phyloP scores from a whole-genome alignment of 2,888 invertebrate genomes.

The Caenorhabditis doughertyi region DNA sequence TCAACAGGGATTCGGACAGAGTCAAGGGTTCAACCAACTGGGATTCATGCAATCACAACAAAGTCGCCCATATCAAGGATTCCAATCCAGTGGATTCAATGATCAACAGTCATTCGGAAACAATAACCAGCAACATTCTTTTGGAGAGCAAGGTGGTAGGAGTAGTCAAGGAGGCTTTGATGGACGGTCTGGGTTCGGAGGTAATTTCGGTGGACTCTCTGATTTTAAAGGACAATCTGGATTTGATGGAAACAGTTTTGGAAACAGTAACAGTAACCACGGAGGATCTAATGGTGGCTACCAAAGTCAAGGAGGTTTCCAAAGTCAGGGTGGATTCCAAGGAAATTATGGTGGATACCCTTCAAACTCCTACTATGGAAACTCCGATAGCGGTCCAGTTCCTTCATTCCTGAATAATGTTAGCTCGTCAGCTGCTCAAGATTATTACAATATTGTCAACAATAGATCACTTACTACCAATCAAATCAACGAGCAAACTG shows the following conservation, averaged over 20 bases:
- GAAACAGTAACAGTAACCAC: too few species aligned
- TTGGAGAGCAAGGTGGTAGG: constrained; percentile 13
- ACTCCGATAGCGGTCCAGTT: constrained; percentile 19
- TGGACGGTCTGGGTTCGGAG: constrained; percentile 6
- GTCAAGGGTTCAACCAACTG: constrained; percentile 9
- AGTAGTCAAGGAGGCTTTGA: constrained; percentile 21
- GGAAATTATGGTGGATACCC: constrained; percentile 7
- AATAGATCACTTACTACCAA: constrained; percentile 40
- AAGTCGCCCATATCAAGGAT: constrained; percentile 14
- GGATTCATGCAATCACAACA: constrained; percentile 5
- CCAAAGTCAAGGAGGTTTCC: constrained; percentile 32
- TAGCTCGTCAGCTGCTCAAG: constrained; percentile 37
- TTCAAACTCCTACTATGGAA: constrained; percentile 6
- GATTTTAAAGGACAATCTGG: constrained; percentile 21
- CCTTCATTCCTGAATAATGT: constrained; percentile 43
- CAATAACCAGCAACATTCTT: background rate
- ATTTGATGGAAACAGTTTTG: constrained; percentile 20
- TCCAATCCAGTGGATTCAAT: constrained; percentile 12
- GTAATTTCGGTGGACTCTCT: background rate
- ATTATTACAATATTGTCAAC: constrained; percentile 47
- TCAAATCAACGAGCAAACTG: constrained; percentile 42
- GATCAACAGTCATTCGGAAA: constrained; percentile 15
- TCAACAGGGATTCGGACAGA: constrained; percentile 20
- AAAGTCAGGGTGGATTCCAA: constrained; percentile 4
- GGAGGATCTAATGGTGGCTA: background rate